Evolutionary conservation across 2,113 vertebrate genomes (phyloP).

Genomic region (Meles meles): DNA sequence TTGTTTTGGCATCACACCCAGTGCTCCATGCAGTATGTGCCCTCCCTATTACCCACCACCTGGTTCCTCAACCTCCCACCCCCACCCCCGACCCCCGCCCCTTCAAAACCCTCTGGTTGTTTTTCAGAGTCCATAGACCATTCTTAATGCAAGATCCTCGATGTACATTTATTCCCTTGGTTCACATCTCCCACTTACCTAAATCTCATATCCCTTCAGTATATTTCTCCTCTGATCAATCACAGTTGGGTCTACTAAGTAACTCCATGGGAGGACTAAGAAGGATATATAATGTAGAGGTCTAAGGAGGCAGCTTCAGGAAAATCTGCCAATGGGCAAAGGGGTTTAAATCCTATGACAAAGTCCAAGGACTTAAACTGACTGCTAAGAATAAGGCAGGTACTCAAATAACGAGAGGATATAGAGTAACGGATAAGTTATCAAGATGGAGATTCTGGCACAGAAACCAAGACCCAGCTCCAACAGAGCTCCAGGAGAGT

Average conservation of each 20-base stretch:
- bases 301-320: not conserved
- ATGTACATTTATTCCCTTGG: not conserved
- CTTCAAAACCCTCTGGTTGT: no score
- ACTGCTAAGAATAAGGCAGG: not conserved
- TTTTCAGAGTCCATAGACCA: no score
- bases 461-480: not conserved
- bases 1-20: no score
- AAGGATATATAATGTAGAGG: not conserved
- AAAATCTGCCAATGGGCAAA: not conserved
- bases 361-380: not conserved
- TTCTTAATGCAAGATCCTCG: not conserved
- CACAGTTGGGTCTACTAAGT: not conserved
- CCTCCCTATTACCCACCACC: no score
- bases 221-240: not conserved
- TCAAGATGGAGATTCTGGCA: not conserved
- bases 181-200: not conserved
- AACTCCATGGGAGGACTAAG: not conserved
- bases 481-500: not conserved
- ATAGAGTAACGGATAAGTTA: not conserved
- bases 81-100: no score
- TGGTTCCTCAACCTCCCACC: no score
- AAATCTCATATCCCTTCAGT: not conserved
- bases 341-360: not conserved
- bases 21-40: no score
- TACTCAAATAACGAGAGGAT: not conserved